Evolutionary conservation across 2,113 vertebrate genomes (phyloP).

Genomic region (Etheostoma cragini): DNA sequence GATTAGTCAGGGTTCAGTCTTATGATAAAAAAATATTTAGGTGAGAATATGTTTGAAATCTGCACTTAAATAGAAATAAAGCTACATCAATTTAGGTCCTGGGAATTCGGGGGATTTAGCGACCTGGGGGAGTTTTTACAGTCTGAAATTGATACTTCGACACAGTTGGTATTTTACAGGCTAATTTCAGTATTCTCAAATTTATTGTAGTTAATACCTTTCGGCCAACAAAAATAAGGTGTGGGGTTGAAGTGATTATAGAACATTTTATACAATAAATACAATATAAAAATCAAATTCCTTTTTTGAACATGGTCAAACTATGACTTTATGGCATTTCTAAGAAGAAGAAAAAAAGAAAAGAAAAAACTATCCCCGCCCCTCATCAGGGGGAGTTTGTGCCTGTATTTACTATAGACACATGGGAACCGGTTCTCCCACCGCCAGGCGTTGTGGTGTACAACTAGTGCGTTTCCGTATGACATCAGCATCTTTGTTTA

Average conservation of each 20-base stretch:
- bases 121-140: neutral
- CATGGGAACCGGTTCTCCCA: too few species aligned
- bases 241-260: too few species aligned
- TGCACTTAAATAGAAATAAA: neutral
- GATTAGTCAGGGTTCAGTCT: too few species aligned
- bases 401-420: too few species aligned
- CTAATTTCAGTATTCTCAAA: neutral
- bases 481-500: constrained; percentile 68
- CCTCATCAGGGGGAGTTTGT: neutral
- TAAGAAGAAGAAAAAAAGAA: too few species aligned
- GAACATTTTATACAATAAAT: too few species aligned
- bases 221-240: neutral
- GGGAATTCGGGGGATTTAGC: neutral
- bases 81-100: neutral
- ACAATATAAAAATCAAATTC: too few species aligned
- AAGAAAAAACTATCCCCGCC: neutral
- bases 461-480: constrained; percentile 29
- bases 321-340: neutral
- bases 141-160: neutral
- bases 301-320: neutral
- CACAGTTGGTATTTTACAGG: neutral
- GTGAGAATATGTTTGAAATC: neutral
- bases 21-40: neutral
- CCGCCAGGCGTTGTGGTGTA: accelerated
- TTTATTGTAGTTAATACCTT: neutral